Conservation (phyloP, 2,797 vertebrate species). For the Macrochelys suwanniensis region DNA sequence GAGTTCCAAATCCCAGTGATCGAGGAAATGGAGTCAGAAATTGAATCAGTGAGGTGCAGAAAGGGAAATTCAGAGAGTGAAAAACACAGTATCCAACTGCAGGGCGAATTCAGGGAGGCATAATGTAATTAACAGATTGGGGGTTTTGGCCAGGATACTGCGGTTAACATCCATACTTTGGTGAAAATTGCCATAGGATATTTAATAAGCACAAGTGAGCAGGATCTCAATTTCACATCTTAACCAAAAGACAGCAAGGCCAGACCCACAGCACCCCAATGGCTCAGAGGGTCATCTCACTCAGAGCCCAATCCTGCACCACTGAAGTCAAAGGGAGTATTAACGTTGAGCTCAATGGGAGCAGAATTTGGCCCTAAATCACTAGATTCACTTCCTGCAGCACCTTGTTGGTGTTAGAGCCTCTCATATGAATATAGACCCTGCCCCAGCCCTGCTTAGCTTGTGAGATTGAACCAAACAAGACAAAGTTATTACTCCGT, state of each 20-base stretch:
- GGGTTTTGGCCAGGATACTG: conserved; percentile 41
- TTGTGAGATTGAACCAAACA: conserved; percentile 26
- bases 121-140: conserved; percentile 56
- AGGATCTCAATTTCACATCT: neutral
- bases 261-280: neutral
- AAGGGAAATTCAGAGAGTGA: conserved; percentile 35
- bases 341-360: neutral
- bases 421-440: neutral
- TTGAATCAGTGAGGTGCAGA: neutral
- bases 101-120: conserved; percentile 43
- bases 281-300: neutral
- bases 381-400: neutral
- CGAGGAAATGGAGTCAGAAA: conserved; percentile 12
- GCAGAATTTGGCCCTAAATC: neutral
- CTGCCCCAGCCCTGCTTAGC: conserved; percentile 3
- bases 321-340: neutral
- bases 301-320: neutral
- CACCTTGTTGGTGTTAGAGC: neutral
- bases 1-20: conserved; percentile 12
- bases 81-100: conserved; percentile 53
- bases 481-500: conserved; percentile 42
- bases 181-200: neutral
- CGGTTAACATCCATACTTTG: neutral
- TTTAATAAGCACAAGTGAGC: neutral
- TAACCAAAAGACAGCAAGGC: neutral